These are phyloP conservation scores for Hydrozoanthus tunicans DNA, from an alignment of 64 coral and sea anemone species.

Conservation along the genomic window DNA sequence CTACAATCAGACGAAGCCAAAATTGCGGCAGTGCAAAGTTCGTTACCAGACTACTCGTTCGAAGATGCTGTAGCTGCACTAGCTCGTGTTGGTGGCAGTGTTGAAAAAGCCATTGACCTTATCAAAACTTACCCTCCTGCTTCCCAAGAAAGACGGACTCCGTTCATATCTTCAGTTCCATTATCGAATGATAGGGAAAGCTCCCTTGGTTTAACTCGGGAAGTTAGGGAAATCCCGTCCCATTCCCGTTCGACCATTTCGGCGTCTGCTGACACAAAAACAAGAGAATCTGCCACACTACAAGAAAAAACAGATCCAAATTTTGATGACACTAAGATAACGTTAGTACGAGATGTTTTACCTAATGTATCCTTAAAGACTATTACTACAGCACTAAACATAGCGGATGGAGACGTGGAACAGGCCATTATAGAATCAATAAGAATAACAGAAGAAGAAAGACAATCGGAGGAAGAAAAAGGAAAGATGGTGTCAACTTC, in stretches of 20 bases:
- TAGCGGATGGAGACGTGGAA: constrained; percentile 32
- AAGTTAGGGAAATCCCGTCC: constrained; percentile 1
- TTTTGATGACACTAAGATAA: constrained; percentile 46
- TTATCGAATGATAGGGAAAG: background rate
- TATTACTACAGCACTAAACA: constrained; percentile 16
- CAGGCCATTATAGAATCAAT: constrained; percentile 35
- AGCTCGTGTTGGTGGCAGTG: background rate
- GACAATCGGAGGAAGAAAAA: background rate
- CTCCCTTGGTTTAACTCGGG: background rate
- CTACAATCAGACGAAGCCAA: constrained; percentile 33
- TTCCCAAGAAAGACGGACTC: background rate
- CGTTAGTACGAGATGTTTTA: constrained; percentile 47
- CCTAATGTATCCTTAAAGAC: constrained; percentile 27
- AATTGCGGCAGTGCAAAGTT: constrained; percentile 20
- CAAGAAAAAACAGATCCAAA: background rate
- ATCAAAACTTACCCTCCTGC: background rate
- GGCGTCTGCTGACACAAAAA: background rate
- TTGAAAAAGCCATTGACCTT: constrained; percentile 6
- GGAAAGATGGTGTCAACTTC: too few species aligned
- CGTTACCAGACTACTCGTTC: constrained; percentile 19
- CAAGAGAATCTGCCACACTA: background rate
- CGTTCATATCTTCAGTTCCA: background rate
- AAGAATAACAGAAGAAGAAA: background rate
- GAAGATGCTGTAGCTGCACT: constrained; percentile 11
- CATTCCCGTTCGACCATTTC: background rate